Evolutionary conservation across 2,797 vertebrate species (phyloP).

Genomic region (Cynopterus sphinx): DNA sequence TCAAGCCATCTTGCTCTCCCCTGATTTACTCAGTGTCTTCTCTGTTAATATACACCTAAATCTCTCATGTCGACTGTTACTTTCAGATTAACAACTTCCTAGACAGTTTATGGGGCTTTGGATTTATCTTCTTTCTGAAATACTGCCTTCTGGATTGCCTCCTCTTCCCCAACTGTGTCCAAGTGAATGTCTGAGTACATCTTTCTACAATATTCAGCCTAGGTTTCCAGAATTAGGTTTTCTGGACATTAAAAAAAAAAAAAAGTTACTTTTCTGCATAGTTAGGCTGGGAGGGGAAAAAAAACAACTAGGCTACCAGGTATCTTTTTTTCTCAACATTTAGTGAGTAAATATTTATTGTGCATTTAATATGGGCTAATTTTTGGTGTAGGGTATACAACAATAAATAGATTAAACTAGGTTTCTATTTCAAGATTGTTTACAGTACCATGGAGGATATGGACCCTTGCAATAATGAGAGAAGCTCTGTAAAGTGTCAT

Average conservation of each 20-base stretch:
- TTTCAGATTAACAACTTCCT: background rate
- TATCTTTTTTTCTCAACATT: background rate
- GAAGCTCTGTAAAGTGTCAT: background rate
- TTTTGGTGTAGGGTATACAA: background rate
- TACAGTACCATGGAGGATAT: background rate
- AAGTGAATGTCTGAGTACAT: background rate
- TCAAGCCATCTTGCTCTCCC: background rate
- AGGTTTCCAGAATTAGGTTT: background rate
- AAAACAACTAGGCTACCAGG: background rate
- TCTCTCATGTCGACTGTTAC: background rate
- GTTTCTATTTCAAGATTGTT: background rate
- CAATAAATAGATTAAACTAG: background rate
- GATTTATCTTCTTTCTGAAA: background rate
- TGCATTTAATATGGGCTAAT: background rate
- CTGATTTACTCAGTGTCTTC: background rate
- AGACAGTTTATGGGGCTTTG: background rate
- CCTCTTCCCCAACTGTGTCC: background rate
- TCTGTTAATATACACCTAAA: background rate
- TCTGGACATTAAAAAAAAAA: background rate
- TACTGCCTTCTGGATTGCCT: background rate
- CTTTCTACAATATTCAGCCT: background rate
- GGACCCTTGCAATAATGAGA: background rate
- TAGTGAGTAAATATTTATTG: background rate
- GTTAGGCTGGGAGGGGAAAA: background rate
- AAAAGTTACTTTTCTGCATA: background rate